Conservation (phyloP, 2,888 invertebrate species). For the Pseudococcus jackbeardsleyi region DNA sequence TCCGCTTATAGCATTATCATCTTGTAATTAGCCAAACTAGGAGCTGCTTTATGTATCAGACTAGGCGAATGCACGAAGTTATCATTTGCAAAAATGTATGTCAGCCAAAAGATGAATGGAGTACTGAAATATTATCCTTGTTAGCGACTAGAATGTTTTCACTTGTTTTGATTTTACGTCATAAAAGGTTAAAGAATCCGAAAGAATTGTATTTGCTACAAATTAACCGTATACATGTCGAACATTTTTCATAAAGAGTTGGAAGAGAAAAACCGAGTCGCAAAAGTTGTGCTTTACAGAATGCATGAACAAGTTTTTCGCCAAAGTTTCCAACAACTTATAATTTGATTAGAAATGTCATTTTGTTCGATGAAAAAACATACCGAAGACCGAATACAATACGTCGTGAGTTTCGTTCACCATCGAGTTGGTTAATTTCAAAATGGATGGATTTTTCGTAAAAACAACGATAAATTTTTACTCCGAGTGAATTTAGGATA, state of each 20-base stretch:
- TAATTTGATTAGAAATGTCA: too few species aligned
- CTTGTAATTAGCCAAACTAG: slow-evolving; percentile 39
- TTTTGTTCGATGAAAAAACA: background rate
- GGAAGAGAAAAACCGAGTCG: background rate
- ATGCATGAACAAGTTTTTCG: slow-evolving; percentile 36
- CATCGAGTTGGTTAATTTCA: background rate
- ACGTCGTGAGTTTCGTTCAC: too few species aligned
- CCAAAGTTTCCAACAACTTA: background rate
- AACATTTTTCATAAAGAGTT: slow-evolving; percentile 40
- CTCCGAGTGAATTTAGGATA: background rate
- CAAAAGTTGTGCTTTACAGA: background rate
- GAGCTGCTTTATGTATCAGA: slow-evolving; percentile 19
- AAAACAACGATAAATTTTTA: background rate
- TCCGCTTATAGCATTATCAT: slow-evolving; percentile 46
- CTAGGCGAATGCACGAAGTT: slow-evolving; percentile 36
- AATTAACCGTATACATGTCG: slow-evolving; percentile 37
- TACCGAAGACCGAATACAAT: too few species aligned
- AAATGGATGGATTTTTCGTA: background rate
- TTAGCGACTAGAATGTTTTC: slow-evolving; percentile 43
- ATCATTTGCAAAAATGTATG: background rate
- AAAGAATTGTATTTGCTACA: slow-evolving; percentile 39
- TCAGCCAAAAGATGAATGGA: slow-evolving; percentile 43
- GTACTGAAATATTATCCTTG: slow-evolving; percentile 34
- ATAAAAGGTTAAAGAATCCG: slow-evolving; percentile 37
- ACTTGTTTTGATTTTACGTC: slow-evolving; percentile 53